phyloP scores from a whole-genome alignment of 2,113 vertebrate species.

The Oreochromis spilurus region DNA sequence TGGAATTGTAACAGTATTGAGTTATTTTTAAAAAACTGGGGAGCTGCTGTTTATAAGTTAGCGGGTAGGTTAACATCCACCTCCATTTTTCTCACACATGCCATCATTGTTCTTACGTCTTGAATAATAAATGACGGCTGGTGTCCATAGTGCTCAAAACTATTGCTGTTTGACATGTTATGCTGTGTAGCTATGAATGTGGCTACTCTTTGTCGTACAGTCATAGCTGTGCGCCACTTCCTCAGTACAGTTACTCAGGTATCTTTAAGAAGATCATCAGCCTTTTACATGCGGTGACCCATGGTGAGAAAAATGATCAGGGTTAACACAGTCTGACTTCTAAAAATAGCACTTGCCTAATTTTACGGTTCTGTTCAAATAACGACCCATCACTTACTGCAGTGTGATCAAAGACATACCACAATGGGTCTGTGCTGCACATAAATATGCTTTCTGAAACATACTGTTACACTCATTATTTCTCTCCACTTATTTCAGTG shows the following conservation, averaged over 20 bases:
- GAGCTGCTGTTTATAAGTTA: conserved; percentile 19
- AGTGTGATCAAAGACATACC: not conserved
- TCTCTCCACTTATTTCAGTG: not conserved
- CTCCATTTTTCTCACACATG: conserved; percentile 37
- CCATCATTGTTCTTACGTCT: conserved; percentile 5
- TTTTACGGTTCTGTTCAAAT: not conserved
- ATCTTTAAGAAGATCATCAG: conserved; percentile 57
- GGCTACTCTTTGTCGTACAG: conserved; percentile 43
- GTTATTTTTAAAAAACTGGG: conserved; percentile 27
- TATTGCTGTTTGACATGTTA: conserved; percentile 40
- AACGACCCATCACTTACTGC: not conserved
- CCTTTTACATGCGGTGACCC: conserved; percentile 45
- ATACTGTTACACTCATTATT: not conserved
- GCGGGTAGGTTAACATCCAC: not conserved
- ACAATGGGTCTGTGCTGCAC: not conserved
- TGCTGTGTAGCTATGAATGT: conserved; percentile 31
- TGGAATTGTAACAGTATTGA: conserved; percentile 24
- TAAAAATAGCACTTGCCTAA: not conserved
- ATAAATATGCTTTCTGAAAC: conserved; percentile 16
- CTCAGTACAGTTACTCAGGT: conserved; percentile 69
- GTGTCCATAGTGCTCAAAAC: conserved; percentile 33
- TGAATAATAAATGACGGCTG: conserved; percentile 10
- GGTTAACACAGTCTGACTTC: not conserved
- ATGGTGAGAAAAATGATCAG: conserved; percentile 36
- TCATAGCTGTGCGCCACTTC: conserved; percentile 38